Evolutionary conservation across 2,113 vertebrate species (phyloP), one percentile per base, ranked within the genome.

Genomic region (Rhadina sibilatrix): DNA sequence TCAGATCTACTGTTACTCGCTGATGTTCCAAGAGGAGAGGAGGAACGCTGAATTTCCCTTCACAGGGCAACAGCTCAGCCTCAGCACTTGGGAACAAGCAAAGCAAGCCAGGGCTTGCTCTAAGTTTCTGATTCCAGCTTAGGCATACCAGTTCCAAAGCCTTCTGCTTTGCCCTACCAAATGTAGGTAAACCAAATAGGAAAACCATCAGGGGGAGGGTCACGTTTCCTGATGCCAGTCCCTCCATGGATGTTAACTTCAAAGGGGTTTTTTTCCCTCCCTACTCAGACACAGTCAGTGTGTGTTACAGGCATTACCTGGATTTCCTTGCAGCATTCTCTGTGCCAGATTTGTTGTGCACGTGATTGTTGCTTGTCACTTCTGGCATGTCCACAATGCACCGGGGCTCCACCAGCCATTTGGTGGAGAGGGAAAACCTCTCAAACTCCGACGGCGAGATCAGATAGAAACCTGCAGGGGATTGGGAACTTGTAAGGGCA

Each of bases 391-490:
- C 98, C 69, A 99, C 98, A 33, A 99, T 72, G 59, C 98, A 99
- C 35, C 98, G 98, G 22, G 99, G 99, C 96, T 99, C 99, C 90
- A 99, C 98, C 82, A 99, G 47, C 97, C 97, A 98, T 30, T 99
- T 99, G 40, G 99, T 98, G 30, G 99, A 99, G 83, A 99, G 97
- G 23, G 99, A 99, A 97, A 99, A 99, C 35, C 99, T 98, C 95
- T 99, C 99, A 96, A 99, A 99, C 97, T 99, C 99, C 0, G 99
- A 99, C 0, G 99, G 99, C 0, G 99, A 99, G 93, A 99, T 99
- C 94, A 99, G 97, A 95, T 99, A 99, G 97, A 99, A 99, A 31
- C 99, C 99, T 99, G 86, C 21, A 82, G 66, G 66, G 27, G 9
- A 90, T 60, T 40, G 53, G 25, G 44, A 90, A 80, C 78, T 80